Evolutionary conservation across 2,797 vertebrate genomes (phyloP).

Genomic region (Cyclura pinguis): DNA sequence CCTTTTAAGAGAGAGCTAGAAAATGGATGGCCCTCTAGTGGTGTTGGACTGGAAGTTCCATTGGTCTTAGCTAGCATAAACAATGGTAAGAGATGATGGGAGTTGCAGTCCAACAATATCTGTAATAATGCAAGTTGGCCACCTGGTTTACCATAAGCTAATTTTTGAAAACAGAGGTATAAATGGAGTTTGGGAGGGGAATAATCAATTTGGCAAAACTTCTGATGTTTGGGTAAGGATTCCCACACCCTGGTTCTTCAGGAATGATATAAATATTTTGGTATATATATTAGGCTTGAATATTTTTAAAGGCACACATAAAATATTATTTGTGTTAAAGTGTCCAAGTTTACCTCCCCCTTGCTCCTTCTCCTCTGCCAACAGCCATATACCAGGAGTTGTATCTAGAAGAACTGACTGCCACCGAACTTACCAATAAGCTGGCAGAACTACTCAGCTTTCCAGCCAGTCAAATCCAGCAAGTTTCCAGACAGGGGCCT

Average conservation of each 20-base stretch:
- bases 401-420: conserved; percentile 68
- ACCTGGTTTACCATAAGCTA: not conserved
- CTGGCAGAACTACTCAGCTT: conserved; percentile 64
- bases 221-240: not conserved
- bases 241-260: not conserved
- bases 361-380: not conserved
- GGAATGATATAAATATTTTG: not conserved
- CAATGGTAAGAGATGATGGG: not conserved
- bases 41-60: not conserved
- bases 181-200: not conserved
- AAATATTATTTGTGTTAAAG: not conserved
- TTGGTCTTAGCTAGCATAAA: not conserved
- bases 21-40: not conserved
- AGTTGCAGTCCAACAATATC: not conserved
- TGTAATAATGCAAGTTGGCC: not conserved
- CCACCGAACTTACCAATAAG: conserved; percentile 63
- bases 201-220: not conserved
- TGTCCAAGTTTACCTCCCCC: not conserved
- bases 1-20: not conserved
- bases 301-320: not conserved
- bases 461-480: conserved; percentile 61
- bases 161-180: not conserved
- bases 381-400: conserved; percentile 66
- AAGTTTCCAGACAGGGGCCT: conserved; percentile 60
- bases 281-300: not conserved